These are phyloP conservation scores for Atrichornis clamosus DNA, from an alignment of 2,113 vertebrate genomes.

Conservation along the genomic window DNA sequence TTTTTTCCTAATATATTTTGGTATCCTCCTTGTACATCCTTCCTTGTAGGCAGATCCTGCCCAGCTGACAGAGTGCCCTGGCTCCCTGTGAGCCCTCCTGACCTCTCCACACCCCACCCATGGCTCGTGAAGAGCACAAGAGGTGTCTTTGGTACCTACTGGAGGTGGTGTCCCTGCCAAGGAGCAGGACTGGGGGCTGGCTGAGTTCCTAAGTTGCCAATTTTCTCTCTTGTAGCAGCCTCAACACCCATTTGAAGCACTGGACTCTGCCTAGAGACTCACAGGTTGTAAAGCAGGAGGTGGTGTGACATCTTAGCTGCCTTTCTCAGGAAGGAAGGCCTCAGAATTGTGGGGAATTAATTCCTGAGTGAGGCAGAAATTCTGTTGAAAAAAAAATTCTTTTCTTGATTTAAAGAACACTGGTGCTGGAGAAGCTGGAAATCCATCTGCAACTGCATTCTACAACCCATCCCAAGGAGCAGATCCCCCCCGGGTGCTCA, in stretches of 20 bases:
- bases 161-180: neutral
- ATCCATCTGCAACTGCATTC: neutral
- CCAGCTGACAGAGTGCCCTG: neutral
- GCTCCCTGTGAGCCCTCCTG: neutral
- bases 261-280: neutral
- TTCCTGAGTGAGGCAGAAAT: neutral
- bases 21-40: neutral
- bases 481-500: neutral
- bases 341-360: neutral
- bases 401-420: neutral
- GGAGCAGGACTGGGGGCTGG: neutral
- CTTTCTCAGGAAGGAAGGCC: neutral
- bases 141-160: neutral
- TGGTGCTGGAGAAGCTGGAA: neutral
- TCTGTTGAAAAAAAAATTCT: rapidly evolving
- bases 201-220: neutral
- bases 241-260: rapidly evolving
- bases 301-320: neutral
- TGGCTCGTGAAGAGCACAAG: neutral
- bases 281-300: neutral
- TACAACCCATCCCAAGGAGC: neutral
- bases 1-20: neutral
- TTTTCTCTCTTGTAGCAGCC: neutral
- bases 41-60: neutral
- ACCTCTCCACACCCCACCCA: neutral